Evolutionary conservation across 64 coral and sea anemone species (phyloP), one percentile per base, ranked within the genome.

Genomic region (Montipora cactus): DNA sequence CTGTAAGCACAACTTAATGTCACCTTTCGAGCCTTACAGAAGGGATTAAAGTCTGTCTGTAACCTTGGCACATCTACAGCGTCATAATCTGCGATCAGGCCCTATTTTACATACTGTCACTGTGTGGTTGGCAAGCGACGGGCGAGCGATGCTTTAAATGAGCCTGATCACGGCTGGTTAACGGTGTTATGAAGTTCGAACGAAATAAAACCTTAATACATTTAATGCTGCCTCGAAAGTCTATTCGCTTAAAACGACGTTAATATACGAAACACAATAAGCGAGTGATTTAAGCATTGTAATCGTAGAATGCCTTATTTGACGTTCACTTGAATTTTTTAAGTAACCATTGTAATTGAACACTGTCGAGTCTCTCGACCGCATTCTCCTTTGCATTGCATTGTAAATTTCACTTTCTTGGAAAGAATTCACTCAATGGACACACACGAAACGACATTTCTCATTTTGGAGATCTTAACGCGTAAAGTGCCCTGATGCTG

Each of bases 331-430:
- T 59, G n/a, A 67, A 83, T 47, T 46, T 2, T 21, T 67, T 20
- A 71, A 47, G 61, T 49, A 71, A 85, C 18, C 46, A 85, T 85
- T 85, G 62, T 70, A 44, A 85, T 67, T 13, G 25, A 82, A 82
- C 9, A 16, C 61, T 44, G 28, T 84, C 37, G 14, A 70, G 19
- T 20, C 45, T 67, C 59, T 71, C 66, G 15, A 85, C 46, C 62
- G 11, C 45, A 50, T 16, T 85, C 13, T 70, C 48, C 44, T 49
- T 85, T 71, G 16, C 7, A 85, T 85, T 85, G 62, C 82, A 70
- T 46, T 70, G 20, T 64, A 70, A 85, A 85, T 81, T 37, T 67
- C 62, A 6, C 15, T 66, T 13, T 3, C 11, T 49, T 5, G 46
- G 46, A 19, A 10, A 78, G 0, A 2, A 21, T 20, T 70, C 9